Evolutionary conservation across 2,113 vertebrate species (phyloP).

Genomic region (Halichoeres trimaculatus): DNA sequence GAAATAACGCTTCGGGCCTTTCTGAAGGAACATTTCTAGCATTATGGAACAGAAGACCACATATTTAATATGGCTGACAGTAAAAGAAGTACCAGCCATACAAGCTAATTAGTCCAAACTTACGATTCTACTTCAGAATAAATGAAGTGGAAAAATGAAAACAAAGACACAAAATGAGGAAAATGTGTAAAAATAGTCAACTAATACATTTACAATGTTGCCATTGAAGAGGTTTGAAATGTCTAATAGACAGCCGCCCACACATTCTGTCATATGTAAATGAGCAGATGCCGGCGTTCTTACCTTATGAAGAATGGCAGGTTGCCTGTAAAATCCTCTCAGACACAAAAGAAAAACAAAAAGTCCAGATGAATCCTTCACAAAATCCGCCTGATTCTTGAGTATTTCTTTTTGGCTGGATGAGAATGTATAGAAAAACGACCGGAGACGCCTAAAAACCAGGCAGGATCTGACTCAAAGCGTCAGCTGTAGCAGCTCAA

Average conservation of each 20-base stretch:
- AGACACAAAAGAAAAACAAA: not conserved
- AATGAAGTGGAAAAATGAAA: not conserved
- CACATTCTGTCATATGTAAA: not conserved
- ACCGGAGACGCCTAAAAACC: not conserved
- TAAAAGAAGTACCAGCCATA: not conserved
- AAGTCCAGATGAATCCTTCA: conserved; percentile 47
- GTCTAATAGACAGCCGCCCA: not conserved
- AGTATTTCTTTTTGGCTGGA: not conserved
- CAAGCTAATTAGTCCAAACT: not conserved
- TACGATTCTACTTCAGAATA: not conserved
- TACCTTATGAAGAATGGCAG: conserved; percentile 58
- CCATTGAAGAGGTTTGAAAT: not conserved
- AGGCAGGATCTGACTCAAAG: conserved; percentile 1
- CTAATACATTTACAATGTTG: too few species aligned
- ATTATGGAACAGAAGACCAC: not conserved
- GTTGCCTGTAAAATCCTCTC: conserved; percentile 53
- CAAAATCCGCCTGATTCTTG: conserved; percentile 25
- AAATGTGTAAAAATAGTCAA: not conserved
- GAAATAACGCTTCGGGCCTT: not conserved
- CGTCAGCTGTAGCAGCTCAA: not conserved
- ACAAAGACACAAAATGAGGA: not conserved
- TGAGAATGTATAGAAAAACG: not conserved
- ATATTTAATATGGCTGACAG: not conserved
- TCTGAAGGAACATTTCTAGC: not conserved
- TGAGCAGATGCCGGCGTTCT: conserved; percentile 44